phyloP scores from a whole-genome alignment of 2,888 invertebrate genomes.

The Drosophila parthenogenetica region DNA sequence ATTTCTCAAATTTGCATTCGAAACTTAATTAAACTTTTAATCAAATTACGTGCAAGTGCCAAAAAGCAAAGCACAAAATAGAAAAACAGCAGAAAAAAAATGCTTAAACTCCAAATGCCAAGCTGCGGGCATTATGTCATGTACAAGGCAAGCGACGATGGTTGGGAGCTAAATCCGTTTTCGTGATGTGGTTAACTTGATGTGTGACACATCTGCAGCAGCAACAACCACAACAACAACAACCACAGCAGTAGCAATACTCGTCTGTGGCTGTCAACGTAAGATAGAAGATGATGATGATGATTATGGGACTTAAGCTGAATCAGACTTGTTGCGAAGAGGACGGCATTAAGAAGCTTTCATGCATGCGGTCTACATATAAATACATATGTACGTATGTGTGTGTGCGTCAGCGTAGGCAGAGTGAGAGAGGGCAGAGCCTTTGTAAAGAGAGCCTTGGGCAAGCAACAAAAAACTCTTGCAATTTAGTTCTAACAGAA shows the following conservation, averaged over 20 bases:
- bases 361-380: background rate
- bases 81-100: slow-evolving; percentile 3
- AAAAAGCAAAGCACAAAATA: slow-evolving; percentile 12
- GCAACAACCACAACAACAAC: slow-evolving; percentile 20
- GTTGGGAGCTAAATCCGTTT: slow-evolving; percentile 38
- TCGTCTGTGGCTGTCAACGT: slow-evolving; percentile 20
- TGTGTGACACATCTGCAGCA: slow-evolving; percentile 51
- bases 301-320: slow-evolving; percentile 32
- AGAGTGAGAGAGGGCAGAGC: background rate
- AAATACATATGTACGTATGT: background rate
- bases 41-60: slow-evolving; percentile 32
- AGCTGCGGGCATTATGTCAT: slow-evolving; percentile 55
- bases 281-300: slow-evolving; percentile 20
- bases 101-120: slow-evolving; percentile 26
- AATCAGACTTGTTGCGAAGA: slow-evolving; percentile 27
- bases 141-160: slow-evolving; percentile 48
- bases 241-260: slow-evolving; percentile 1
- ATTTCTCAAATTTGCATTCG: slow-evolving; percentile 27
- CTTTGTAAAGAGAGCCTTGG: background rate
- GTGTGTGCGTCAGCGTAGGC: background rate
- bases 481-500: slow-evolving; percentile 26
- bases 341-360: slow-evolving; percentile 44
- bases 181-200: slow-evolving; percentile 45
- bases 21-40: slow-evolving; percentile 39
- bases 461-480: background rate